Conservation (phyloP, 1,140 invertebrate species). For the Hylyphantes graminicola region DNA sequence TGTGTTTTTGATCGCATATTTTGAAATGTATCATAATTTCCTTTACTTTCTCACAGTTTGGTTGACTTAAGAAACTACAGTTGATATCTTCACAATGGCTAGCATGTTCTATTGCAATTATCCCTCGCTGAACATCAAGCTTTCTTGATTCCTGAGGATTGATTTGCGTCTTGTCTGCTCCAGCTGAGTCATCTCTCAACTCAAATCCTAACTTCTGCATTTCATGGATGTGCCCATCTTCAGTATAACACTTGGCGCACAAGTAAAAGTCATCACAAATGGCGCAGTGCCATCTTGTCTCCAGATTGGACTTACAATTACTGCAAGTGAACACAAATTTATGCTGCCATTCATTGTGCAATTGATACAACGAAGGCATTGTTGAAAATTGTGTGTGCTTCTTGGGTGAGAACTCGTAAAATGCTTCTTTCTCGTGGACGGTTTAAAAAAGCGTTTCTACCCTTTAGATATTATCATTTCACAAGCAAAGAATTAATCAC, state of each 20-base stretch:
- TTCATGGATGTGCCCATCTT: conserved; percentile 93
- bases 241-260: conserved; percentile 94
- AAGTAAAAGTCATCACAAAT: conserved; percentile 99
- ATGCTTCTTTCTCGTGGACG: conserved; percentile 95
- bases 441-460: conserved; percentile 97
- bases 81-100: conserved; percentile 97
- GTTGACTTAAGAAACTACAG: conserved; percentile 78
- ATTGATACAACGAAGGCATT: conserved; percentile 96
- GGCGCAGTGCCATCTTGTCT: conserved; percentile 96
- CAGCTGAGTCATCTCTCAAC: conserved; percentile 90
- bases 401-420: conserved; percentile 98
- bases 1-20: conserved; percentile 90
- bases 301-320: conserved; percentile 93
- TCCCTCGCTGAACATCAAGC: conserved; percentile 95
- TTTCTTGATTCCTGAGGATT: conserved; percentile 85
- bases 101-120: conserved; percentile 96
- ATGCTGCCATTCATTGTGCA: conserved; percentile 98
- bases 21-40: conserved; percentile 96
- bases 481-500: conserved; percentile 92
- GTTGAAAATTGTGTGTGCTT: conserved; percentile 95
- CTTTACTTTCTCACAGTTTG: conserved; percentile 99
- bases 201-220: conserved; percentile 98
- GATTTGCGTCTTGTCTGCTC: conserved; percentile 79
- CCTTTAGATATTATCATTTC: conserved; percentile 99
- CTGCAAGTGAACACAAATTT: conserved; percentile 99